A percentile compares a stretch with the other conserved stretches of the same genome.
phyloP scores from a whole-genome alignment of 1,140 invertebrate genomes.

The Dinothrombium tinctorium region DNA sequence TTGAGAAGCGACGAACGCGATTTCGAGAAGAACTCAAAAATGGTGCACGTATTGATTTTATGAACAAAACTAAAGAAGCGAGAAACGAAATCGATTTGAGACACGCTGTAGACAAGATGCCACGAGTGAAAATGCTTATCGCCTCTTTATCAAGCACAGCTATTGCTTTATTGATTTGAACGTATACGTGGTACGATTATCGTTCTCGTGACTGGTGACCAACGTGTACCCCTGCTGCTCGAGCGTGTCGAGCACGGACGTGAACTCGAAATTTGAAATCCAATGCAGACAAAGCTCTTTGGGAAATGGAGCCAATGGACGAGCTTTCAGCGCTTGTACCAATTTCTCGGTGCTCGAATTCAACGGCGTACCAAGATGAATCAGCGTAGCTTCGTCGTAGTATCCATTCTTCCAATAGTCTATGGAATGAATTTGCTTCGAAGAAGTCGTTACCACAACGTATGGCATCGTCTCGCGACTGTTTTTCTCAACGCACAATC shows the following conservation, averaged over 20 bases:
- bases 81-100: no score
- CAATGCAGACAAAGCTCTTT: not conserved
- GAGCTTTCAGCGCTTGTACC: not conserved
- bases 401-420: not conserved
- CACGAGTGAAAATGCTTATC: no score
- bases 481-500: no score
- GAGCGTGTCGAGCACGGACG: not conserved
- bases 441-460: not conserved
- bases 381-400: not conserved
- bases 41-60: no score
- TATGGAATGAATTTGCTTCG: not conserved
- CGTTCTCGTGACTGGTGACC: no score
- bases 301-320: not conserved
- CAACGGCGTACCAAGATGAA: not conserved
- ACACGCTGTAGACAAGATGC: no score
- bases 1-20: no score
- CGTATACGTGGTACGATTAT: no score
- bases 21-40: no score
- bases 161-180: no score
- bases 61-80: no score
- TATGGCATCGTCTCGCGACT: not conserved
- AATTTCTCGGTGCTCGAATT: not conserved
- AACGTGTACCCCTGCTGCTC: not conserved
- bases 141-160: no score
- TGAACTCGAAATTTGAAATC: not conserved